phyloP scores from a whole-genome alignment of 2,797 vertebrate species.

The Chaenodraco wilsoni region DNA sequence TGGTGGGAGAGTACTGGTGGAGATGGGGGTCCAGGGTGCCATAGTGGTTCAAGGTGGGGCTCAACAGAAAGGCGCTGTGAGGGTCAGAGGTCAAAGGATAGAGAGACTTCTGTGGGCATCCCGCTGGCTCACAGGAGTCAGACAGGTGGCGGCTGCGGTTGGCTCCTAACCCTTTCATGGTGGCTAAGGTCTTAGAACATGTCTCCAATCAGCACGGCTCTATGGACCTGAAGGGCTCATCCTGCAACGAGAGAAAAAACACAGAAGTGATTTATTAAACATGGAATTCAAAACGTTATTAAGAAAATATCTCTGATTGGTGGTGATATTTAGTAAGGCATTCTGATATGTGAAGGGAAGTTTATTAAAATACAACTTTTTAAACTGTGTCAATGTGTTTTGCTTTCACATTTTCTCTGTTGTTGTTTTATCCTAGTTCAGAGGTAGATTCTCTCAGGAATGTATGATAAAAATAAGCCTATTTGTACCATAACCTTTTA shows the following conservation, averaged over 20 bases:
- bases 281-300: not conserved
- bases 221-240: slow-evolving; percentile 70
- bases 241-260: slow-evolving; percentile 63
- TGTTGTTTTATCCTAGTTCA: slow-evolving; percentile 1
- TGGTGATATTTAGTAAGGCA: slow-evolving; percentile 1
- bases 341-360: not conserved
- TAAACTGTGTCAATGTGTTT: not conserved
- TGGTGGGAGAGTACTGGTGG: slow-evolving; percentile 83
- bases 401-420: not conserved
- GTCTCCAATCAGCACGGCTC: slow-evolving; percentile 57
- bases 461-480: slow-evolving; percentile 12
- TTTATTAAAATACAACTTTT: not conserved
- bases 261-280: slow-evolving; percentile 2
- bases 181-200: slow-evolving; percentile 84
- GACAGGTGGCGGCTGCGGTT: slow-evolving; percentile 96
- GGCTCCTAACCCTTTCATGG: slow-evolving; percentile 98
- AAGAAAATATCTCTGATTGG: not conserved
- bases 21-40: slow-evolving; percentile 88
- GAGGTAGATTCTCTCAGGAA: slow-evolving; percentile 5
- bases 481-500: slow-evolving; percentile 29
- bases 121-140: slow-evolving; percentile 91
- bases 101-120: slow-evolving; percentile 91
- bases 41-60: slow-evolving; percentile 91
- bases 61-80: slow-evolving; percentile 92
- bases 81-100: slow-evolving; percentile 86